Evolutionary conservation across 2,888 invertebrate species (phyloP), one percentile per base, ranked within the genome.

Genomic region (Melanostoma scalare): DNA sequence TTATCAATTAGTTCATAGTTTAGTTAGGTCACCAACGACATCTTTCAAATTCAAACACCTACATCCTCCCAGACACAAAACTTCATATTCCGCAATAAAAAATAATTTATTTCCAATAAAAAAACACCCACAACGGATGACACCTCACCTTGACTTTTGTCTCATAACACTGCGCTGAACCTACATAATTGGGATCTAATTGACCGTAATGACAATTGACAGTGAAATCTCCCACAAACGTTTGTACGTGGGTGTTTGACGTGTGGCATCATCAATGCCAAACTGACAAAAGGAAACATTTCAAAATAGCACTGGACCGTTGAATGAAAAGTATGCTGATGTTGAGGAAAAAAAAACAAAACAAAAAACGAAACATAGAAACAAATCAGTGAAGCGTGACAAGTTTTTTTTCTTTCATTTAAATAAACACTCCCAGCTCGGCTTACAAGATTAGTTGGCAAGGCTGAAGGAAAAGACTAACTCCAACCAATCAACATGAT

Each of bases 91-190:
- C 53, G 53, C 52, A 67, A 68, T 69, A 61, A 20, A 35, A 48
- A 46, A 42, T 60, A 60, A 69, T 53, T 20, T 30, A 10, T 33
- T 71, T 72, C 50, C 65, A 71, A 65, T 71, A 63, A 65, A 42
- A 38, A 38, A 78, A 61, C 73, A 53, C 82, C 82, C 73, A 82
- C 82, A 58, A n/a, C 33, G 10, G 53, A 69, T 69, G 78, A 73
- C 73, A 69, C 78, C 78, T 82, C 68, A 82, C 73, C 78, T 82
- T 78, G 78, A 77, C 73, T 69, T 69, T 76, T 82, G 69, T 74
- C 78, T 36, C n/a, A 36, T 42, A 53, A 56, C 63, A 82, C 68
- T 69, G 30, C 63, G 30, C 31, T 38, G 38, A 63, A 9, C 2
- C n/a, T 8, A 78, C 65, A 61, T 63, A 82, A 82, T 82, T 78